Conservation (phyloP, 2,797 vertebrate species). For the Anableps anableps region DNA sequence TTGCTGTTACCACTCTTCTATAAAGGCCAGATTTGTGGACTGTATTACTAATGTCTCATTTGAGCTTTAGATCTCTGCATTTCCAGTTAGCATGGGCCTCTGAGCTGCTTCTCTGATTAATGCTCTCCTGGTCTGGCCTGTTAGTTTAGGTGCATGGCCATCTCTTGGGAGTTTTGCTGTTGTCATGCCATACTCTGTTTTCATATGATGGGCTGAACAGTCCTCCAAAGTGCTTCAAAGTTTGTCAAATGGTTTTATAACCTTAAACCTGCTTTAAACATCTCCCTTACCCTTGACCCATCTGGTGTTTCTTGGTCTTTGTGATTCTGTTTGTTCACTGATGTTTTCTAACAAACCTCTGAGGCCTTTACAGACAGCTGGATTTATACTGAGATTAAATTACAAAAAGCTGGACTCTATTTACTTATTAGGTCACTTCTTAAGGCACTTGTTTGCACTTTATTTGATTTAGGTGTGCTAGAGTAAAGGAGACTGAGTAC, state of each 20-base stretch:
- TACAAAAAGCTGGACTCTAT: neutral
- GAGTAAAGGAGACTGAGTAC: neutral
- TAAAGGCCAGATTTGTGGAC: neutral
- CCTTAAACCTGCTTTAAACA: neutral
- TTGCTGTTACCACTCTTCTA: neutral
- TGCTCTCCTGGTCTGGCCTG: neutral
- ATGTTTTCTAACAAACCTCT: neutral
- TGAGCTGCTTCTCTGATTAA: neutral
- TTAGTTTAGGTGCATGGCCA: neutral
- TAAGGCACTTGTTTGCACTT: neutral
- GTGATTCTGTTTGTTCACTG: neutral
- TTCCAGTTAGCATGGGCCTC: neutral
- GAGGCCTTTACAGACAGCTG: neutral
- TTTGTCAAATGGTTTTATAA: neutral
- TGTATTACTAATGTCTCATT: neutral
- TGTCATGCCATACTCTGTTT: neutral
- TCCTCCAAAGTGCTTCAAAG: neutral
- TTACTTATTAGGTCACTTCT: neutral
- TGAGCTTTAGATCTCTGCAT: neutral
- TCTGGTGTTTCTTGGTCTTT: neutral
- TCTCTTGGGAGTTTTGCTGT: neutral
- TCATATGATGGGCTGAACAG: neutral
- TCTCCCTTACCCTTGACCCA: neutral
- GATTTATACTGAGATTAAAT: neutral
- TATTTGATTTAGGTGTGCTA: neutral